Base-by-base conservation (phyloP, 2,888 invertebrate species). In the Ophion obscuratus region DNA sequence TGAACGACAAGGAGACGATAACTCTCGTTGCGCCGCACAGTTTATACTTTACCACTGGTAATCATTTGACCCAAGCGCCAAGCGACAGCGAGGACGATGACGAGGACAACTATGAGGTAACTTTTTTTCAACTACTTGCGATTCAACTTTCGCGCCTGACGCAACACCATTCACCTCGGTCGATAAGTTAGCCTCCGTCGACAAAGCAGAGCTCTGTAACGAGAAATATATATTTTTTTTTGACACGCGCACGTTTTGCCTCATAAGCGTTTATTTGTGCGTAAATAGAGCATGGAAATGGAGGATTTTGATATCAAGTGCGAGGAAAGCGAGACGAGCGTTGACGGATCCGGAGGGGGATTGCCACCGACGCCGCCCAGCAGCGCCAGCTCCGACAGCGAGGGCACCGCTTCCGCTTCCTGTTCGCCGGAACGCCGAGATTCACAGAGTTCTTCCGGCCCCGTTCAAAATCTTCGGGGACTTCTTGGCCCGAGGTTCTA, bases 301-400 rank as follows among this genome's bases (percentile, higher is more conserved):
- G 92, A 92, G 40, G 92, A 92, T 36, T 90, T 90, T 53, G 90
- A 88, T 36, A 77, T 88, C 17, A 86, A 85, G 4, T 88, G 89
- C 68, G 88, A 89, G 4, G 90, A 86, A 71, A 90, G 89, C 53
- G 91, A 90, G 47, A 84, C 84, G 61, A 89, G 87, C 68, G 85
- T 88, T 31, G 89, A 89, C 44, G 86, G 86, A 11, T 90, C 91
- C 53, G 88, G 92, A 71, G 91, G 92, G 79, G 95, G 96, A 92
- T 95, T 98, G 88, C 98, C 98, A 5, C 97, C 98, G 17, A 98
- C 98, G 85, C 98, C 98, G 67, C 98, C 98, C 10, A 97, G 97
- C 83, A 96, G 97, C 87, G 96, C 97, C 24, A 97, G 97, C 89
- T 97, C 97, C 82, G 97, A 97, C 93, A 97, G 97, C 92, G 97